phyloP scores from a whole-genome alignment of 1,140 invertebrate genomes.

The Physella acuta region DNA sequence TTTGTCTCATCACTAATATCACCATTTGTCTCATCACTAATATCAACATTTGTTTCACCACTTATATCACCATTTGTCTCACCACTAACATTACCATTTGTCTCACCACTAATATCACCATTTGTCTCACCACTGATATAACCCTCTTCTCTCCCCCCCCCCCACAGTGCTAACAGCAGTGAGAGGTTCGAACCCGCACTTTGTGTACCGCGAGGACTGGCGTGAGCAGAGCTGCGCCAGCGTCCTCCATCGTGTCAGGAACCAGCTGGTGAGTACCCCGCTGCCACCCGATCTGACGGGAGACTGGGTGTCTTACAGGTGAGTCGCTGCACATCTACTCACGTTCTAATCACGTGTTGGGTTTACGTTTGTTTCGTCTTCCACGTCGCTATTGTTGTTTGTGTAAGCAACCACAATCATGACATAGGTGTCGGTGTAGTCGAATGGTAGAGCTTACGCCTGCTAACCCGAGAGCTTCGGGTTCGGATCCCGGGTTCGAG shows the following conservation, averaged over 20 bases:
- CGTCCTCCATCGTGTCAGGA: slow-evolving; percentile 18
- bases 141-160: not conserved
- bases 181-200: slow-evolving; percentile 14
- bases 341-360: no score
- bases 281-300: slow-evolving; percentile 15
- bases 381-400: no score
- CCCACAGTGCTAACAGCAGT: not conserved
- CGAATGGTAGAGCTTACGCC: no score
- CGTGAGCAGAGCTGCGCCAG: slow-evolving; percentile 15
- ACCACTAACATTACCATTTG: not conserved
- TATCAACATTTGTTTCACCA: not conserved
- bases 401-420: no score
- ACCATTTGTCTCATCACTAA: not conserved
- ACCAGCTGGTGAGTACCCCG: slow-evolving; percentile 9
- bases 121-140: not conserved
- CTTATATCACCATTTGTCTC: not conserved
- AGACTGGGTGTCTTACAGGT: slow-evolving; percentile 24
- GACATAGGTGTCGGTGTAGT: no score
- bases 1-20: not conserved
- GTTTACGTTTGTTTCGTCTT: no score
- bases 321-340: no score
- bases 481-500: no score
- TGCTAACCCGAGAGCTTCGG: no score
- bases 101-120: not conserved
- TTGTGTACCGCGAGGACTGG: slow-evolving; percentile 28